phyloP scores from a whole-genome alignment of 1,140 invertebrate species.

The Linepithema humile region DNA sequence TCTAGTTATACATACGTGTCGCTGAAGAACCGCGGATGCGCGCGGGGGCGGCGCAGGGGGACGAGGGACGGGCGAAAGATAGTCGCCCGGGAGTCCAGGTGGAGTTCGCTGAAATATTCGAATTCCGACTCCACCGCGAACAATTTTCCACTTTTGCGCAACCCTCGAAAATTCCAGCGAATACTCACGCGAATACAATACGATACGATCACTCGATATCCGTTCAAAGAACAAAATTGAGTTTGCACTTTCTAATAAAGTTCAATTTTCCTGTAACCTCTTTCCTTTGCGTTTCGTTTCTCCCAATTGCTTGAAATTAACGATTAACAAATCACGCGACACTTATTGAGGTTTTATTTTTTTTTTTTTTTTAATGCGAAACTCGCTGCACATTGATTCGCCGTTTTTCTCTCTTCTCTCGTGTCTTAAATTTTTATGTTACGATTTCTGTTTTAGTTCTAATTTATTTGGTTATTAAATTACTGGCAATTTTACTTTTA shows the following conservation, averaged over 20 bases:
- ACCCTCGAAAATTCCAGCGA: constrained; percentile 16
- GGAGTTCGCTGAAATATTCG: constrained; percentile 37
- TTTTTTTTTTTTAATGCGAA: neutral
- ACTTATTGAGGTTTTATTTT: neutral
- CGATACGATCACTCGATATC: neutral
- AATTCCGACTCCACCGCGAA: constrained; percentile 27
- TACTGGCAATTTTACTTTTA: neutral
- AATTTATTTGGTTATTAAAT: neutral
- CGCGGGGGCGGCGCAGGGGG: neutral
- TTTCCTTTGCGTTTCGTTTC: neutral
- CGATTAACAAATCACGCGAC: neutral
- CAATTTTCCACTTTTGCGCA: constrained; percentile 26
- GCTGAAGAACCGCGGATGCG: constrained; percentile 38
- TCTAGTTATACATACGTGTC: constrained; percentile 70
- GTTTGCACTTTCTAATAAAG: constrained; percentile 2
- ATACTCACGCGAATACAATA: neutral
- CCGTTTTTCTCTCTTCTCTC: neutral
- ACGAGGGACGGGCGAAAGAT: constrained; percentile 10
- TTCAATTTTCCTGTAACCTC: neutral
- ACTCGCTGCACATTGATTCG: neutral
- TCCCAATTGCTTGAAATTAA: neutral
- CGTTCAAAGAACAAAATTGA: neutral
- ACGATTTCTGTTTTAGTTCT: neutral
- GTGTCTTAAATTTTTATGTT: neutral
- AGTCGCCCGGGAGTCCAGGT: constrained; percentile 55